These are phyloP conservation scores for Cremastobaeus sp. DNA, from an alignment of 2,888 invertebrate species.

Conservation along the genomic window DNA sequence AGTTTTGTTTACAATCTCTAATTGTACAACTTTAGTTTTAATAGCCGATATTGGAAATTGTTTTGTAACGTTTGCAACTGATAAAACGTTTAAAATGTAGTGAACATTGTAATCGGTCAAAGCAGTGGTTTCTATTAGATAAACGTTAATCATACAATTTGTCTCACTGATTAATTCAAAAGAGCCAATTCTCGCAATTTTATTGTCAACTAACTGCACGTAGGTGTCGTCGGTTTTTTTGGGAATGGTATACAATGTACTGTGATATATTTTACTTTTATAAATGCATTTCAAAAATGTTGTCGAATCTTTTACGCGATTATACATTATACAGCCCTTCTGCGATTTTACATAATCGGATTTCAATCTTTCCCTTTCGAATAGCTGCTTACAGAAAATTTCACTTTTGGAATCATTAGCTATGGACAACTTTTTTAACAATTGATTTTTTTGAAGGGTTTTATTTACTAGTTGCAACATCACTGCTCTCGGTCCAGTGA, in stretches of 20 bases:
- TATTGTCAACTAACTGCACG: not conserved
- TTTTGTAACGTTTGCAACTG: not conserved
- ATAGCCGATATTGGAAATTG: conserved; percentile 3
- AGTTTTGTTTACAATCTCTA: not conserved
- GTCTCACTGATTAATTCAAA: conserved; percentile 6
- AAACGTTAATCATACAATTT: conserved; percentile 8
- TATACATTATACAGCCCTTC: conserved; percentile 17
- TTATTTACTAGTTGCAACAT: conserved; percentile 30
- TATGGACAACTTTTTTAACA: conserved; percentile 8
- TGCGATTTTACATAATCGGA: conserved; percentile 2
- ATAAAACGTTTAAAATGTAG: not conserved
- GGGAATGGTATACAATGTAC: conserved; percentile 3
- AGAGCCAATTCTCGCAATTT: conserved; percentile 4
- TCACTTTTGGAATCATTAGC: not conserved
- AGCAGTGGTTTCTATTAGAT: not conserved
- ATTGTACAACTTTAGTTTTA: conserved; percentile 5
- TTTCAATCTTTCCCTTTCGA: conserved; percentile 9
- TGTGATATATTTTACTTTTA: conserved; percentile 7
- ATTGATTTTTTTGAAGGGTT: conserved; percentile 31
- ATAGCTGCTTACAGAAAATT: conserved; percentile 16
- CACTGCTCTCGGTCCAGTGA: conserved; percentile 38
- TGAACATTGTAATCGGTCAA: not conserved
- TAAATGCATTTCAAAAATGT: conserved; percentile 16
- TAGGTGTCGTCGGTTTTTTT: conserved; percentile 24
- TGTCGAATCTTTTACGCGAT: not conserved